Base-by-base conservation (phyloP, 2,113 vertebrate species). In the Takifugu flavidus region DNA sequence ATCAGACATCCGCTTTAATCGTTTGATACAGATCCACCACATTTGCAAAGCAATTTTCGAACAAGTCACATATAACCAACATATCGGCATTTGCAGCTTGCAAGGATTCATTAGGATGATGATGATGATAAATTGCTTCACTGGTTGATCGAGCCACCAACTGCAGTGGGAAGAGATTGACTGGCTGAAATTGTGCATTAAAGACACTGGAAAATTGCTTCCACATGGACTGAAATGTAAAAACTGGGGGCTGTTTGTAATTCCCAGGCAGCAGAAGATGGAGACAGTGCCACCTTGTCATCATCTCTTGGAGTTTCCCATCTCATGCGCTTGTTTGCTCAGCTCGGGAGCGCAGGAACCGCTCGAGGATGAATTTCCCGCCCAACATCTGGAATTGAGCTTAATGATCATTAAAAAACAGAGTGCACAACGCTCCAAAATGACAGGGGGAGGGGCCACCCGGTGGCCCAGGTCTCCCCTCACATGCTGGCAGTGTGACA, bases 361-460 rank as follows among this genome's bases (percentile, higher is more conserved):
- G 69, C 78, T 70, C 77, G 74, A 74, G 70, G 78, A 83, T 56
- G 53, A 70, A 52, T 77, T 74, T 61, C 71, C 55, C 72, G 65
- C 72, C 82, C 65, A 77, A 88, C 88, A 90, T 91, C 89, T 89
- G 86, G 85, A 89, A 84, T 77, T 44, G 12, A 70, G 75, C 78
- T 88, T 85, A 86, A 83, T 87, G 85, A 87, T 79, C 80, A 86
- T 80, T 87, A 83, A 45, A 85, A 83, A 78, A 59, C 70, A 68
- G 79, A 75, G 79, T 5, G n/a, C 6, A 5, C 5, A 70, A 72
- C 77, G 82, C 65, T 78, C 74, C 75, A 39, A 82, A 75, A 70
- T 75, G 75, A 81, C 72, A 68, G 44, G 43, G 68, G 65, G 73
- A 68, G 66, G 44, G 72, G 72, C 46, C 49, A 29, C 45, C 4